These are phyloP conservation scores for Rhinoderma darwinii DNA, from an alignment of 2,113 vertebrate species.

Conservation along the genomic window DNA sequence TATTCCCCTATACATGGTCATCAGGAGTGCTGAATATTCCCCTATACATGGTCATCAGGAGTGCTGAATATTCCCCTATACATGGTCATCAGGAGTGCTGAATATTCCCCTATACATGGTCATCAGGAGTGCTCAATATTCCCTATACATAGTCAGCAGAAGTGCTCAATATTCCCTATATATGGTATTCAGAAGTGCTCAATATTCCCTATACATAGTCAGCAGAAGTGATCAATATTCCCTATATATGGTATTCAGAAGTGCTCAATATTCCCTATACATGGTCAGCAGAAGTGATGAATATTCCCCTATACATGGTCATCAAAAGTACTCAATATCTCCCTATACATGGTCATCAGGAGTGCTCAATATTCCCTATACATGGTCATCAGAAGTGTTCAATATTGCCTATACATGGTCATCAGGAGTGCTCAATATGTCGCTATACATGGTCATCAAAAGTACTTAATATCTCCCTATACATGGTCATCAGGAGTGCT, in stretches of 20 bases:
- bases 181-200: neutral
- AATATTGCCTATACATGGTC: neutral
- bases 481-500: neutral
- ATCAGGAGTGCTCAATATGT: neutral
- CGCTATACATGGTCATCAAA: no score
- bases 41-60: neutral
- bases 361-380: neutral
- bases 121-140: neutral
- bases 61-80: neutral
- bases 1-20: no score
- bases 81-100: no score
- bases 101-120: neutral
- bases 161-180: neutral
- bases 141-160: no score
- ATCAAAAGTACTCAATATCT: no score
- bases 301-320: no score
- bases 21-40: neutral
- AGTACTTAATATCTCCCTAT: no score
- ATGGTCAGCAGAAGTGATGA: neutral
- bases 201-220: no score
- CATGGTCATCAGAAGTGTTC: no score
- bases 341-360: neutral
- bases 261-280: neutral
- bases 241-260: no score
- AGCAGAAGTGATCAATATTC: no score